phyloP scores from a whole-genome alignment of 2,113 vertebrate genomes.

The Cercopithecus mona region DNA sequence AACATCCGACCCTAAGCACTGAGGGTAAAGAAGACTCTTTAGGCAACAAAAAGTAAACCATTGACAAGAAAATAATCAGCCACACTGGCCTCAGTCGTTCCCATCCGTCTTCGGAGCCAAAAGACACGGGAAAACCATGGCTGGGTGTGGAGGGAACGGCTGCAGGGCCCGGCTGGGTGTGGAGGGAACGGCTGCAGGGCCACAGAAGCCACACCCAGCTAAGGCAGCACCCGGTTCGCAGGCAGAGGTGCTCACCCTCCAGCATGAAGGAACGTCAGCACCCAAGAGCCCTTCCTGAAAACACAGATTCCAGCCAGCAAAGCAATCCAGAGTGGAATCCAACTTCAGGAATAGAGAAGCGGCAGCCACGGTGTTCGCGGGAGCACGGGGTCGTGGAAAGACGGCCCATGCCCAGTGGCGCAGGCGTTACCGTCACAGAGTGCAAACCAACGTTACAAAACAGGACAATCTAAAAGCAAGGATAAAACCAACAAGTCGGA shows the following conservation, averaged over 20 bases:
- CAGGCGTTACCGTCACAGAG: rapidly evolving
- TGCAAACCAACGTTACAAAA: rapidly evolving
- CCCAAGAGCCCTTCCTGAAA: not conserved
- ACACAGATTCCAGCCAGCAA: not conserved
- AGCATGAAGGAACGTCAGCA: no score
- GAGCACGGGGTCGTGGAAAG: not conserved
- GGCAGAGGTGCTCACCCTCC: no score
- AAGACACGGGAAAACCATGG: not conserved
- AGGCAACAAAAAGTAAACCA: not conserved
- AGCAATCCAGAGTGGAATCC: not conserved
- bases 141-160: not conserved
- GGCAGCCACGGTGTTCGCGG: rapidly evolving
- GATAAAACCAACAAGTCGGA: no score
- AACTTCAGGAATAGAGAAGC: not conserved
- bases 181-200: not conserved
- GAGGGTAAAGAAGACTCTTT: not conserved
- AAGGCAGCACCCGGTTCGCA: no score
- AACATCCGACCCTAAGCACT: not conserved
- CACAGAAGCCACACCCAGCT: no score
- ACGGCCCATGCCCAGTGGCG: rapidly evolving
- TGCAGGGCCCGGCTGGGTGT: not conserved
- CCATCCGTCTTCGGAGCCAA: no score
- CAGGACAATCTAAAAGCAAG: not conserved
- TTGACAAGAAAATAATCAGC: not conserved
- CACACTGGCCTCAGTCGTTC: not conserved